Percentiles rank a stretch among this genome's conserved stretches.
phyloP scores from a whole-genome alignment of 2,113 vertebrate genomes.

The Plotosus lineatus region DNA sequence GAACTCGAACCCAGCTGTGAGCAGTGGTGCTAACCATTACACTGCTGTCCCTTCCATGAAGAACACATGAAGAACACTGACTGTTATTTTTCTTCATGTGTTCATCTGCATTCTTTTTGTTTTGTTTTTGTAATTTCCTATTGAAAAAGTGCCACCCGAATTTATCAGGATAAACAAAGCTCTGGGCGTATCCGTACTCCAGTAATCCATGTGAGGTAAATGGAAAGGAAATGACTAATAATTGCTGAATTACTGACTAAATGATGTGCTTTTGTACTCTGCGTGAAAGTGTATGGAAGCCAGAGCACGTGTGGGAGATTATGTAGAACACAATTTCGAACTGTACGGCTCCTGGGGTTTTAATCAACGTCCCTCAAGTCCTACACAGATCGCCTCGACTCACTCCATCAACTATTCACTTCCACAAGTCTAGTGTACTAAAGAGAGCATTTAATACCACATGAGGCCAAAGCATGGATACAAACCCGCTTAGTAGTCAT shows the following conservation, averaged over 20 bases:
- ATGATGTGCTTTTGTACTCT: not conserved
- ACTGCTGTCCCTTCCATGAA: no score
- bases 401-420: not conserved
- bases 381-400: not conserved
- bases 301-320: slow-evolving; percentile 3
- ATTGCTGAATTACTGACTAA: slow-evolving; percentile 2
- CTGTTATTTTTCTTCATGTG: no score
- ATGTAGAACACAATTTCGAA: slow-evolving; percentile 14
- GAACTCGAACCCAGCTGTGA: no score
- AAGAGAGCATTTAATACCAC: not conserved
- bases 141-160: not conserved
- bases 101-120: not conserved
- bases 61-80: no score
- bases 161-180: not conserved
- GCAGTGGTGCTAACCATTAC: no score
- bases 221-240: not conserved
- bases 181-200: not conserved
- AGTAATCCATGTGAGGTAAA: not conserved
- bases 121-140: not conserved
- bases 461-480: not conserved
- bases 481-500: not conserved
- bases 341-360: slow-evolving; percentile 6
- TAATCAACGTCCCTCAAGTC: slow-evolving; percentile 15
- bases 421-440: not conserved
- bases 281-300: not conserved